These are phyloP conservation scores for Argyrosomus japonicus DNA, from an alignment of 2,113 vertebrate species.

Conservation along the genomic window DNA sequence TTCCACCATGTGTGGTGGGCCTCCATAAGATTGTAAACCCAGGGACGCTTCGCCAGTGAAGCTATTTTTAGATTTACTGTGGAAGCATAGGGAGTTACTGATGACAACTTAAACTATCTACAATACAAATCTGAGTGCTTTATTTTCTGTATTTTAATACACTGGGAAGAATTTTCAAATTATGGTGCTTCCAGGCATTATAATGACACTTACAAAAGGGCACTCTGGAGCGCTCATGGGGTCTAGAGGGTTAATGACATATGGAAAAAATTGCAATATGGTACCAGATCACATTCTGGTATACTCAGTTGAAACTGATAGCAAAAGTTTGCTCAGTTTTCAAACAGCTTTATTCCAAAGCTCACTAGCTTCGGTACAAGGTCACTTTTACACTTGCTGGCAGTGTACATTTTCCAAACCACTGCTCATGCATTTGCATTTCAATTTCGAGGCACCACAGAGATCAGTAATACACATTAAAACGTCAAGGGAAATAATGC, in stretches of 20 bases:
- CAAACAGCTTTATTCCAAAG: slow-evolving; percentile 9
- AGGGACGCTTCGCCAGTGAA: no score
- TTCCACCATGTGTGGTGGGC: no score
- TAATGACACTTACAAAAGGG: no score
- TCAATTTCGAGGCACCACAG: slow-evolving; percentile 16
- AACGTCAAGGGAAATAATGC: background rate
- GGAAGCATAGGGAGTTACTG: no score
- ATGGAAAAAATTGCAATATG: background rate
- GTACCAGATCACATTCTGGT: background rate
- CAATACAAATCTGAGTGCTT: no score
- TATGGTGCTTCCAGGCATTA: no score
- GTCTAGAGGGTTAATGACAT: background rate
- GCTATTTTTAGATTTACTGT: no score
- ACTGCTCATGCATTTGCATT: slow-evolving; percentile 29
- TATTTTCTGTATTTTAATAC: no score
- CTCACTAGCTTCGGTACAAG: background rate
- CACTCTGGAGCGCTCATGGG: no score
- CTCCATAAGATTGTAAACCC: no score
- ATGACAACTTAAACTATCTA: no score
- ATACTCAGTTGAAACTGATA: background rate
- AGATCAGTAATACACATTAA: slow-evolving; percentile 12
- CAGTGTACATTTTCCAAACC: slow-evolving; percentile 1
- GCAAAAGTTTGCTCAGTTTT: background rate
- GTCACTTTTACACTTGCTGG: slow-evolving; percentile 13
- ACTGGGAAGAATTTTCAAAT: no score